Evolutionary conservation across 2,888 invertebrate genomes (phyloP), one percentile per base, ranked within the genome.

Genomic region (Pyrocoelia pectoralis): DNA sequence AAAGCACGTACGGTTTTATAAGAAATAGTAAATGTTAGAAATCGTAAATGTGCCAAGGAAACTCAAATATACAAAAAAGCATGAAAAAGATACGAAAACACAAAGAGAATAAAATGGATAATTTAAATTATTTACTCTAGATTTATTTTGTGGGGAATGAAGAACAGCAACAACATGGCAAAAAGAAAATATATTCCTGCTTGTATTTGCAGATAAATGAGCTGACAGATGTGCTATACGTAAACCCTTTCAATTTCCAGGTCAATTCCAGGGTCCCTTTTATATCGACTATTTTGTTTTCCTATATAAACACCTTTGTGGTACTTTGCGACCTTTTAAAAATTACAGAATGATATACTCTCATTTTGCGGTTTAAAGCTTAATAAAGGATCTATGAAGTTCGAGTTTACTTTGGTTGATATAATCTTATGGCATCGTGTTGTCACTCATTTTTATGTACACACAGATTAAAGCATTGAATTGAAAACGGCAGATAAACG

Each of bases 251-350:
- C 50, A 63, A 46, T 56, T 64, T 64, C 51, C 56, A 64, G 64
- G 59, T 64, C 59, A 59, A 59, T 48, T 61, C 54, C 40, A 28
- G n/a, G 61, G 51, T 19, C 24, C 59, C 64, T 49, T 52, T 61
- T 61, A 61, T 61, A 56, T 60, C 51, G 40, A 51, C 46, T 65
- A 60, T 56, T 60, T 64, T 65, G 54, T 46, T 65, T 65, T 65
- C 65, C 60, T 60, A 65, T 56, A 60, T 60, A 65, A 65, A 65
- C 65, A 60, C 65, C 60, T 65, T 33, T 46, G 54, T 33, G 33
- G 41, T 41, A 41, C n/a, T 18, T 28, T 38, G 10, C 41, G 55
- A 15, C 60, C 48, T 49, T 60, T 46, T 60, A 28, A 38, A 56
- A 53, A 52, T 56, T 51, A 56, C 56, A 56, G 60, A 60, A 56